A percentile compares a stretch with the other conserved stretches of the same genome.
Evolutionary conservation across 2,797 vertebrate genomes (phyloP).

Genomic region (Erithacus rubecula): DNA sequence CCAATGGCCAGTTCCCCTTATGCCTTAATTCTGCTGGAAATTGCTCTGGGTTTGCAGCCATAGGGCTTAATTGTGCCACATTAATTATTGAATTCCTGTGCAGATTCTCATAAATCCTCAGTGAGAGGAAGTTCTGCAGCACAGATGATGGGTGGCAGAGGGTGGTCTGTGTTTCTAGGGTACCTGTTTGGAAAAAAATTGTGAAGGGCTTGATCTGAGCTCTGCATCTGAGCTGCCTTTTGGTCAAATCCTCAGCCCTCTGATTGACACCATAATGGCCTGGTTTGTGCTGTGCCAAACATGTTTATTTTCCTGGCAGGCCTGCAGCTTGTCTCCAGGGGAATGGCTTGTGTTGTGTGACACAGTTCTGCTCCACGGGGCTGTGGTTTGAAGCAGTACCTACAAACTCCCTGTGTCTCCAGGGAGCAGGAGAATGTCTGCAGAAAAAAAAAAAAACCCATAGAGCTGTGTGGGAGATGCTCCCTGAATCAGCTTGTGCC

Average conservation of each 20-base stretch:
- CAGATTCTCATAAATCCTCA: neutral
- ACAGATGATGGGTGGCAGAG: neutral
- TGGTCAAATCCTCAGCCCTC: neutral
- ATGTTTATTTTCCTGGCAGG: neutral
- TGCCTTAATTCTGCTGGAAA: neutral
- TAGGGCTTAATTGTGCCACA: neutral
- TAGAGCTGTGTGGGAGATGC: neutral
- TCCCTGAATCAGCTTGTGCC: neutral
- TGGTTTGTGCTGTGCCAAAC: constrained; percentile 1
- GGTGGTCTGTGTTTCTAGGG: neutral
- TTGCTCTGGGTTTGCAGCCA: neutral
- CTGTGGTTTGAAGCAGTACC: neutral
- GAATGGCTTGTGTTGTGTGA: neutral
- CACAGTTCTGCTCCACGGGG: neutral
- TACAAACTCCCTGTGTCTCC: neutral
- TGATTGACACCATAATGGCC: neutral
- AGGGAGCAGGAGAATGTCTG: neutral
- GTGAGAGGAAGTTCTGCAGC: neutral
- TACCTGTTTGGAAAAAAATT: neutral
- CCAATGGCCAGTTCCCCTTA: neutral
- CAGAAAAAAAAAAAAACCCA: neutral
- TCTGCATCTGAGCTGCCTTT: neutral
- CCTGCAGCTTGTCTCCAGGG: neutral
- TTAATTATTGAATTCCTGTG: neutral
- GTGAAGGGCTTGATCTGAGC: neutral